A percentile compares a stretch with the other conserved stretches of the same genome.
Conservation (phyloP, 2,113 vertebrate genomes). For the Tapirus terrestris region DNA sequence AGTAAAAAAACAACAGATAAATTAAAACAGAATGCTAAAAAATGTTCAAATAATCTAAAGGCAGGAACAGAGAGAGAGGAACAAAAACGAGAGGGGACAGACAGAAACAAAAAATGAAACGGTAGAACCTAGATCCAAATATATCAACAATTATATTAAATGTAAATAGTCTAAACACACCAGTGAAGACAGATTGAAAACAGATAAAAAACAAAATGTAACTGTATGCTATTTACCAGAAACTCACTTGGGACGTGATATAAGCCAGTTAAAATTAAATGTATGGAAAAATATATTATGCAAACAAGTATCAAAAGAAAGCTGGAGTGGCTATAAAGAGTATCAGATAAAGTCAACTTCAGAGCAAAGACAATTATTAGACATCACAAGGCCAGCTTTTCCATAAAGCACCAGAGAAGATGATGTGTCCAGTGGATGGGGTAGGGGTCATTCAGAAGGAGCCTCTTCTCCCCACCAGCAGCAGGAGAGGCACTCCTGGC, state of each 20-base stretch:
- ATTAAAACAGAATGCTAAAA: not conserved
- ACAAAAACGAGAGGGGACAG: not conserved
- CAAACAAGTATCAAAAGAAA: not conserved
- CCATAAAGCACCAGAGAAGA: not conserved
- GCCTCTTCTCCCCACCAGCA: not conserved
- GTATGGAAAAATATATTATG: not conserved
- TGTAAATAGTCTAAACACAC: not conserved
- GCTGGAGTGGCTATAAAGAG: not conserved
- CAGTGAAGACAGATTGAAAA: not conserved
- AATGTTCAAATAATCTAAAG: not conserved
- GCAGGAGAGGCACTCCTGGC: not conserved
- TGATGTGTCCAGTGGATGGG: not conserved
- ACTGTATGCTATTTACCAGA: not conserved
- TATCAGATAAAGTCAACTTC: not conserved
- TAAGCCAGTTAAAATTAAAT: not conserved
- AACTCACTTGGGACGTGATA: not conserved
- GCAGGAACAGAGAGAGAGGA: not conserved
- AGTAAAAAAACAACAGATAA: not conserved
- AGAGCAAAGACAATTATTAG: constrained; percentile 30
- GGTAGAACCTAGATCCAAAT: not conserved
- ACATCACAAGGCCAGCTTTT: not conserved
- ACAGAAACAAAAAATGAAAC: not conserved
- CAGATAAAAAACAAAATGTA: not conserved
- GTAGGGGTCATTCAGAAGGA: not conserved
- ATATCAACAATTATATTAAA: not conserved